Evolutionary conservation across 2,113 vertebrate genomes (phyloP).

Genomic region (human (Homo sapiens)): GRCh38 chr7:74723501-74724000

Average conservation of each 20-base stretch:
- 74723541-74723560: no score
- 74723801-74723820: background rate
- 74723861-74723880: background rate
- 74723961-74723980: fast-evolving
- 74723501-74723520: no score
- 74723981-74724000: background rate
- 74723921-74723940: background rate
- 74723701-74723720: no score
- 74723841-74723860: background rate
- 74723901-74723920: background rate
- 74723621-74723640: no score
- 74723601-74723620: no score
- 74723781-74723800: background rate
- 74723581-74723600: no score
- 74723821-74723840: background rate
- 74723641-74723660: no score
- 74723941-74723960: background rate
- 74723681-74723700: no score
- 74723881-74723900: background rate
- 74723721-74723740: fast-evolving
- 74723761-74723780: background rate
- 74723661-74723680: no score
- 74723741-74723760: background rate
- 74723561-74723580: no score
- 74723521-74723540: no score